Evolutionary conservation across 2,113 vertebrate genomes (phyloP).

Genomic region (Myotis brandtii): DNA sequence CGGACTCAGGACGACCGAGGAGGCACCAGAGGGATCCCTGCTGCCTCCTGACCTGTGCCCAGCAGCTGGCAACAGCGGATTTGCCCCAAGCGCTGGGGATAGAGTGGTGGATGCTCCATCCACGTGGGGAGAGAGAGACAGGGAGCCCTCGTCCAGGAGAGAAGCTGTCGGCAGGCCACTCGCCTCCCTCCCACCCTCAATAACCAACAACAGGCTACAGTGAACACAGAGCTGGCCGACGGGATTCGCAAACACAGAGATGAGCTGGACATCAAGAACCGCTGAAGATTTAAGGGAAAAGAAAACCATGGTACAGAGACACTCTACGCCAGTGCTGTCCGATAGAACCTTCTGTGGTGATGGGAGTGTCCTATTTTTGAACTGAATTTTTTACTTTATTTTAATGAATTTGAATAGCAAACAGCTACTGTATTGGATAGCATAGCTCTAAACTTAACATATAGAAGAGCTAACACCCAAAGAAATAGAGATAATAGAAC

Average conservation of each 20-base stretch:
- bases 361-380: neutral
- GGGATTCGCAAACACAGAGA: neutral
- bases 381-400: conserved; percentile 4
- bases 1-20: neutral
- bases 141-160: neutral
- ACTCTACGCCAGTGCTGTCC: neutral
- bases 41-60: neutral
- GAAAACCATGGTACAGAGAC: neutral
- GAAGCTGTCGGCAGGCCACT: neutral
- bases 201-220: neutral
- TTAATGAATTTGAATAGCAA: neutral
- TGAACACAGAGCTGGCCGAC: neutral
- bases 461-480: neutral
- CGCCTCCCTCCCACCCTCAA: neutral
- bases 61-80: neutral
- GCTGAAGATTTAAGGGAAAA: neutral
- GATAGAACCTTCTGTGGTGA: neutral
- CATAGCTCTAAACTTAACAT: conserved; percentile 2
- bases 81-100: no score
- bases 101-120: neutral
- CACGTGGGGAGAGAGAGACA: neutral
- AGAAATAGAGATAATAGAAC: neutral
- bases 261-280: neutral
- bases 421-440: neutral
- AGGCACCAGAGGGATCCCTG: neutral